These are phyloP conservation scores for Heteronetta atricapilla DNA, from an alignment of 2,113 vertebrate species.

Conservation along the genomic window DNA sequence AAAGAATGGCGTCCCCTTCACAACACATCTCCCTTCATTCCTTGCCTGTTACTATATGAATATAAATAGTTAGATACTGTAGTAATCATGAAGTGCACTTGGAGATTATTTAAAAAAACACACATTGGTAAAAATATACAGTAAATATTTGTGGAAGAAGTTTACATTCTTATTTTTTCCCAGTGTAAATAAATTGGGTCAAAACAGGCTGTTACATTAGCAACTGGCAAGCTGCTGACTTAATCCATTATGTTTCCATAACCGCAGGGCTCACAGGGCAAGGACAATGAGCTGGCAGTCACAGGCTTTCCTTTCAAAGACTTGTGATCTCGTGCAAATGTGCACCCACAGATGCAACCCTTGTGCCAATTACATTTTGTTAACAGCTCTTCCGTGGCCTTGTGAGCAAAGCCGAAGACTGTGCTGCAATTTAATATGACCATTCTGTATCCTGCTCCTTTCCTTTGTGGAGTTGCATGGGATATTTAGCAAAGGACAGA, in stretches of 20 bases:
- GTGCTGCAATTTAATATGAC: not conserved
- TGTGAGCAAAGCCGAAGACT: not conserved
- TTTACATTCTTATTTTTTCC: slow-evolving; percentile 19
- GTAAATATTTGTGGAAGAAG: not conserved
- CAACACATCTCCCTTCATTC: not conserved
- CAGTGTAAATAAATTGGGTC: not conserved
- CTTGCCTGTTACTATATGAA: not conserved
- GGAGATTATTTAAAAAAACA: not conserved
- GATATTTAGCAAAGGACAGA: not conserved
- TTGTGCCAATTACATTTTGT: not conserved
- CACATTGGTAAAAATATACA: not conserved
- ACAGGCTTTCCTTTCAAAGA: not conserved
- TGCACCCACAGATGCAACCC: not conserved
- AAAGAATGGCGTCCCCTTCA: not conserved
- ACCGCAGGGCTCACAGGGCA: not conserved
- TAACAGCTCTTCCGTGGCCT: not conserved
- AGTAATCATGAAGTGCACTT: not conserved
- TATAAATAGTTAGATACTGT: not conserved
- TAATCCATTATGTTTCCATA: not conserved
- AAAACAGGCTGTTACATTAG: not conserved
- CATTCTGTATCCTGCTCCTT: not conserved
- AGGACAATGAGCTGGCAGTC: not conserved
- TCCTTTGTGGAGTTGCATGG: not conserved
- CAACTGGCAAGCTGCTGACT: not conserved
- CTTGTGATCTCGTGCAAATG: not conserved